Base-by-base conservation (phyloP, 2,797 vertebrate species). In the Streptopelia turtur region DNA sequence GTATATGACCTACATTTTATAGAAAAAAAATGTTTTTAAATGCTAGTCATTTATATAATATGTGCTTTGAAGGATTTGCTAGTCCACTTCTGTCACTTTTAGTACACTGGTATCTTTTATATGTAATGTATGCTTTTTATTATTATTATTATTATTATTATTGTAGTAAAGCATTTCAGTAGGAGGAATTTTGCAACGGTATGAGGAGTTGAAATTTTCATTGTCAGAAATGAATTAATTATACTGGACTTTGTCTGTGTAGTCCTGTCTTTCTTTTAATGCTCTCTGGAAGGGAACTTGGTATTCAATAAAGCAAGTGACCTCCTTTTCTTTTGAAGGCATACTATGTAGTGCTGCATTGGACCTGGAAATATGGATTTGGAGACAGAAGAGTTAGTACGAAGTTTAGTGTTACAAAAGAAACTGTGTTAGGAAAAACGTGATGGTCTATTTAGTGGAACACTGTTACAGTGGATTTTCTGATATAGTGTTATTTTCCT, bases 61-160 rank as follows among this genome's bases (percentile, higher is more conserved):
- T 90, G 98, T 98, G 98, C 98, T 98, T 98, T 98, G 97, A 98
- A 98, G 98, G 98, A 97, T 98, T 98, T 98, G 98, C 98, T 98
- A 98, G 98, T 98, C 97, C 98, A 98, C 98, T 98, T 97, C 98
- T 98, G 98, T 98, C 98, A 98, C 98, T 98, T 98, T 98, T 98
- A 98, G 98, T 99, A 99, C 98, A 98, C 98, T 99, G 98, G 98
- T 98, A 98, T 98, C 98, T 98, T 98, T 98, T 98, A 97, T 98
- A 98, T 98, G 98, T 98, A 98, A 98, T 98, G 98, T 99, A 98
- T 98, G 98, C 98, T 98, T 99, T 99, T 99, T 99, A 98, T 98
- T 94, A 95, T 92, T 98, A 98, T 97, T 71, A 83, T 98, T 98
- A 98, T 98, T 92, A 95, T 93, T 97, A 98, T 98, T 98, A 98